Evolutionary conservation across 2,113 vertebrate genomes (phyloP), one percentile per base, ranked within the genome.

Genomic region (Phaethon lepturus): DNA sequence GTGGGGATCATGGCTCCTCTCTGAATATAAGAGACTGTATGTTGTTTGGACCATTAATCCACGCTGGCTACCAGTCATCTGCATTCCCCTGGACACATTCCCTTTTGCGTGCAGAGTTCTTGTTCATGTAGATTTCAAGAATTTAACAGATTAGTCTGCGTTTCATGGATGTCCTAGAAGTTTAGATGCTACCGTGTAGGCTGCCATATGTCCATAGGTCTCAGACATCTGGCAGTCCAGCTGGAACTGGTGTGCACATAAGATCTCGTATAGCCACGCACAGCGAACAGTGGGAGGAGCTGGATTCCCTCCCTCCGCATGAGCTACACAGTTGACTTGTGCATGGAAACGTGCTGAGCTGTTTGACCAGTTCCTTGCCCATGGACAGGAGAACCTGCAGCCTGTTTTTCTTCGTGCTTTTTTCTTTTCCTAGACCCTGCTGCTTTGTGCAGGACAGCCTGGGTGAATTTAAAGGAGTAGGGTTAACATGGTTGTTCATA

Each of bases 161-260:
- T 75, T 96, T 95, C 77, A 56, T 78, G 80, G 66, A 64, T 90
- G 66, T 68, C 77, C 73, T 87, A 72, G 67, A 95, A 93, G 80
- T 93, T 81, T 56, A 59, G 91, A 50, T 72, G 64, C 93, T 95
- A 87, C 95, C 0, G 3, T 85, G 87, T 75, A 88, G 89, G 24
- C 56, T 82, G 95, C 90, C 93, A 45, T 94, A 94, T 91, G 95
- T 75, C 85, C 45, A 33, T 91, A 93, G 93, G 93, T 64, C 91
- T 94, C 64, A 72, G 69, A 91, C 93, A 91, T 96, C 93, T 97
- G 95, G 93, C 84, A 50, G 64, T 68, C 87, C 95, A 96, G 84
- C 95, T 96, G 95, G 95, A 93, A 13, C 80, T 96, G 87, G 93
- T 87, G 77, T 58, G 91, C 68, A 33, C 33, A 9, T 29, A 28